A percentile compares a stretch with the other conserved stretches of the same genome.
These are phyloP conservation scores for Drosophila acutilabella DNA, from an alignment of 2,888 invertebrate genomes.

Conservation along the genomic window DNA sequence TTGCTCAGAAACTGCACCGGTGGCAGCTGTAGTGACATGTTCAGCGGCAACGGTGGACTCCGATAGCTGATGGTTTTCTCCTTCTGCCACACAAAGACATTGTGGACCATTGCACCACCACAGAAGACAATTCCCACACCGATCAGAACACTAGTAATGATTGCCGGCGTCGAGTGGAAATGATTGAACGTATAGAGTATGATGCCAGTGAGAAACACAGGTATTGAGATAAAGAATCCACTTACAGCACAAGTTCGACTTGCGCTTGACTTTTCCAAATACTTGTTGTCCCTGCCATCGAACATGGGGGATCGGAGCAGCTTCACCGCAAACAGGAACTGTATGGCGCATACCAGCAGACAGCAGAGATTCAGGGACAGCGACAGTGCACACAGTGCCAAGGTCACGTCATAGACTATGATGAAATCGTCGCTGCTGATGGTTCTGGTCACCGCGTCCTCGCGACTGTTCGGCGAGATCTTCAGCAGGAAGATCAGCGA, in stretches of 20 bases:
- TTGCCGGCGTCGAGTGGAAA: constrained; percentile 96
- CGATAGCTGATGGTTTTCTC: constrained; percentile 93
- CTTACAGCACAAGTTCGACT: constrained; percentile 96
- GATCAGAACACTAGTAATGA: constrained; percentile 95
- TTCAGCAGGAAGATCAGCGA: constrained; percentile 94
- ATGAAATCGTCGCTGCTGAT: constrained; percentile 91
- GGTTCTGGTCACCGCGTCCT: constrained; percentile 85
- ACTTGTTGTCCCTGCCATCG: constrained; percentile 93
- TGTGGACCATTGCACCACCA: constrained; percentile 97
- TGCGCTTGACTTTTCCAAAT: constrained; percentile 95
- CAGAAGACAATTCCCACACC: constrained; percentile 97
- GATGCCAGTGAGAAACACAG: constrained; percentile 96
- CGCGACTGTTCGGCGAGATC: constrained; percentile 89
- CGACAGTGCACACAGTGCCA: constrained; percentile 95
- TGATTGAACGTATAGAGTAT: constrained; percentile 96
- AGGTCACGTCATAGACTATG: constrained; percentile 95
- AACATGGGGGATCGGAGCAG: constrained; percentile 94
- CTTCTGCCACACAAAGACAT: constrained; percentile 97
- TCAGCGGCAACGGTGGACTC: constrained; percentile 74
- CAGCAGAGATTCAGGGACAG: constrained; percentile 95
- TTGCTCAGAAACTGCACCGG: constrained; percentile 2
- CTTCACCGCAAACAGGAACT: constrained; percentile 97
- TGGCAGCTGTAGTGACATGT: constrained; percentile 57
- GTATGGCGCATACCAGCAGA: constrained; percentile 96
- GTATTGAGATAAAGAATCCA: constrained; percentile 97